A percentile compares a stretch with the other conserved stretches of the same genome.
These are phyloP conservation scores for Callorhinus ursinus DNA, from an alignment of 2,113 vertebrate genomes.

Conservation along the genomic window DNA sequence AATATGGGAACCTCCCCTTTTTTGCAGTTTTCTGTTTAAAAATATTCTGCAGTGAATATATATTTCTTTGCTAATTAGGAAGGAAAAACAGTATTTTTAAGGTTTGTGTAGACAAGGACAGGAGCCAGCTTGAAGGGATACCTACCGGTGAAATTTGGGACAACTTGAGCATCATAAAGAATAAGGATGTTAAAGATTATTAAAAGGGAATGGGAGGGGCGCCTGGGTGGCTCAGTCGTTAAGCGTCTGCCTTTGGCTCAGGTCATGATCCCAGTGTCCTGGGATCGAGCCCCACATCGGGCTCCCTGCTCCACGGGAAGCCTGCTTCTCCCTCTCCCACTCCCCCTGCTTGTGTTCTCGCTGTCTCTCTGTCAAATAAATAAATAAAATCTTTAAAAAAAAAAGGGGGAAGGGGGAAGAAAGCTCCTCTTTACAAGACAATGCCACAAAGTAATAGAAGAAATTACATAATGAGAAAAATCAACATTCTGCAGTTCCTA, in stretches of 20 bases:
- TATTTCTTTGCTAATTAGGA: slow-evolving; percentile 51
- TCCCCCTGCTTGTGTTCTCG: too few relatives aligned
- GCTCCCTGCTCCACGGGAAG: too few relatives aligned
- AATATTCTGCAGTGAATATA: neutral
- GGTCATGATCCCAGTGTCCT: too few relatives aligned
- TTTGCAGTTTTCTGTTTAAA: neutral
- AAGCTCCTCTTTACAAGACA: neutral
- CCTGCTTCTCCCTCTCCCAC: too few relatives aligned
- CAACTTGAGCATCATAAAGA: neutral
- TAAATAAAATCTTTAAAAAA: too few relatives aligned
- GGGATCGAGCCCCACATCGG: too few relatives aligned
- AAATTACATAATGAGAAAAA: neutral
- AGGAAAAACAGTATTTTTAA: neutral
- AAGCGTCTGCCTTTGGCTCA: too few relatives aligned
- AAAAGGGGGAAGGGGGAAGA: neutral
- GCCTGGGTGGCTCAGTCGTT: too few relatives aligned
- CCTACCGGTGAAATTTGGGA: neutral
- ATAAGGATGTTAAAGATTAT: neutral
- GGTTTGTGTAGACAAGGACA: neutral
- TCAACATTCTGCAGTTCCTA: neutral
- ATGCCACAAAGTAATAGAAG: neutral
- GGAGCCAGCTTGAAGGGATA: neutral
- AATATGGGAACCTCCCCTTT: neutral
- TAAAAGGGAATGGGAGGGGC: neutral
- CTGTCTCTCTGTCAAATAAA: too few relatives aligned